phyloP scores from a whole-genome alignment of 2,888 invertebrate genomes.

The Leptinotarsa rubiginosa region DNA sequence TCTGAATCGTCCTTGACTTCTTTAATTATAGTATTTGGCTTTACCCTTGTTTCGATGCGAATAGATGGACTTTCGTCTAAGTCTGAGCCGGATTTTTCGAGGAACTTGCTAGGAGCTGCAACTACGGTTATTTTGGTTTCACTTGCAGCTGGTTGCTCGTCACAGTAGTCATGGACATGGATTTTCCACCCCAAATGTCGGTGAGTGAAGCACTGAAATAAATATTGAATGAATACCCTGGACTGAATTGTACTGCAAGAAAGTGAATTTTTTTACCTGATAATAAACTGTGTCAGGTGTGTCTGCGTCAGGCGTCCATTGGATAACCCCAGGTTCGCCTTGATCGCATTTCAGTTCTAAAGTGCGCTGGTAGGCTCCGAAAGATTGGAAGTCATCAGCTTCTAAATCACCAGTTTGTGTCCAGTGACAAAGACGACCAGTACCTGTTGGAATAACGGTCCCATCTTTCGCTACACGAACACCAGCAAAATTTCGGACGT shows the following conservation, averaged over 20 bases:
- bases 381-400: constrained; percentile 86
- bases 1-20: constrained; percentile 54
- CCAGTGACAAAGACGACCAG: constrained; percentile 91
- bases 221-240: constrained; percentile 21
- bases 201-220: constrained; percentile 88
- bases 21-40: constrained; percentile 57
- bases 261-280: constrained; percentile 71
- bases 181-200: constrained; percentile 96
- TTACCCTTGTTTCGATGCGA: constrained; percentile 57
- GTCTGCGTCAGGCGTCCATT: constrained; percentile 87
- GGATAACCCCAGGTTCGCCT: constrained; percentile 86
- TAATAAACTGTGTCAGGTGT: constrained; percentile 95
- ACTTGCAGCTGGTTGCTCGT: constrained; percentile 69
- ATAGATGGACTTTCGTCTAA: constrained; percentile 70
- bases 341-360: constrained; percentile 85
- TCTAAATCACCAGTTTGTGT: constrained; percentile 80
- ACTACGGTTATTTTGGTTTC: constrained; percentile 67
- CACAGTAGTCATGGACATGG: constrained; percentile 87
- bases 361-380: constrained; percentile 90
- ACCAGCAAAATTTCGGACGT: constrained; percentile 85
- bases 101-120: constrained; percentile 59
- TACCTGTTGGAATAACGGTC: constrained; percentile 78
- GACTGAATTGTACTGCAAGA: too few relatives aligned
- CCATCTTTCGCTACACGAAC: constrained; percentile 78
- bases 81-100: constrained; percentile 64